Base-by-base conservation (phyloP, 1,140 invertebrate species). In the Polyergus mexicanus region DNA sequence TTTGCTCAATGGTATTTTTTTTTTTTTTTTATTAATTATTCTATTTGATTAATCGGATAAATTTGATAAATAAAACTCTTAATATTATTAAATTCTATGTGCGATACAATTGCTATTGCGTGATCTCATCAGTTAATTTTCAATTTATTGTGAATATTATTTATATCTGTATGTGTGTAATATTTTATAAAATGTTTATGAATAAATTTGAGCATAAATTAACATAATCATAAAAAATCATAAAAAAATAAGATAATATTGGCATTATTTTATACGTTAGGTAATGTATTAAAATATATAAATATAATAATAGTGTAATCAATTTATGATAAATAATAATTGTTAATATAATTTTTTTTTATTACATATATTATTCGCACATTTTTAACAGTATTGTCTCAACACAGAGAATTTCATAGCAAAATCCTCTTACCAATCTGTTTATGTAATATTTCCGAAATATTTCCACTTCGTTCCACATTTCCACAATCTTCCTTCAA, bases 401-500 rank as follows among this genome's bases (percentile, higher is more conserved):
- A 6, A n/a, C 22, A 11, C 3, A 10, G 25, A 5, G 11, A 58
- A 56, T 54, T 38, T 56, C 5, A 35, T 35, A 35, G 2, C 47
- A 38, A 56, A 32, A 38, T 80, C 10, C 6, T 38, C 0, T 28
- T 32, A 28, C 5, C 1, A 60, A 11, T 56, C 2, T 8, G 41
- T 13, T 68, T 16, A 35, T 54, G 1, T 56, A 25, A 66, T 69
- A 69, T 80, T 80, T 38, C 19, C 16, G 13, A 54, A 56, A 80
- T 66, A 66, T 78, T 51, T 66, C 16, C 41, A 54, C 38, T 38
- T 16, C 19, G 16, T 54, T n/a, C 41, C 51, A 60, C n/a, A 54
- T 41, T 71, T 80, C 65, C 63, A 65, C 22, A 54, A 71, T 69
- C 44, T 51, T 80, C 47, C 28, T 38, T n/a, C 32, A 69, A 41